phyloP scores from a whole-genome alignment of 2,888 invertebrate species.

The Nomada fucata region DNA sequence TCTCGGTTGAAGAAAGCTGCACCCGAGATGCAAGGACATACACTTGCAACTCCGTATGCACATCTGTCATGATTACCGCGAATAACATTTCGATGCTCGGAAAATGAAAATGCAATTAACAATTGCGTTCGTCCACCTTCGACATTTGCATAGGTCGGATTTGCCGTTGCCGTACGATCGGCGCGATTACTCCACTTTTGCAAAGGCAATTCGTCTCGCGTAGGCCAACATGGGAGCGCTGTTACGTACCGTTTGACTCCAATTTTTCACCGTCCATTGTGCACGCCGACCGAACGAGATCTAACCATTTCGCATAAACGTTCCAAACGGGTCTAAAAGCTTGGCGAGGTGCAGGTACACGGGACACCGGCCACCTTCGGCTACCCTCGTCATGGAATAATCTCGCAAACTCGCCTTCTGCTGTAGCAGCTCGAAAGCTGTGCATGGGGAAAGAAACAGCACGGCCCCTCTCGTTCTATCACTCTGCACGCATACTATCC shows the following conservation, averaged over 20 bases:
- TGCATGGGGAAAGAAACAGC: slow-evolving; percentile 18
- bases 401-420: slow-evolving; percentile 55
- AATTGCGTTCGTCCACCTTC: too few relatives aligned
- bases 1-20: background rate
- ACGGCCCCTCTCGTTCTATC: background rate
- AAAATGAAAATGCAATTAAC: too few relatives aligned
- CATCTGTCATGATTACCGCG: too few relatives aligned
- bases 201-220: too few relatives aligned
- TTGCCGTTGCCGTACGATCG: too few relatives aligned
- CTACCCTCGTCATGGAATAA: slow-evolving; percentile 62
- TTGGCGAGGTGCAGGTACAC: slow-evolving; percentile 55
- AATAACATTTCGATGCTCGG: too few relatives aligned
- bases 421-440: slow-evolving; percentile 10
- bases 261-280: background rate
- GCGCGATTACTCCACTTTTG: too few relatives aligned
- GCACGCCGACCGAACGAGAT: background rate
- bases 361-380: slow-evolving; percentile 38
- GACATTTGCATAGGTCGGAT: too few relatives aligned
- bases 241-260: background rate
- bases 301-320: slow-evolving; percentile 44
- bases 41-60: too few relatives aligned
- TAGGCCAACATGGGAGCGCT: too few relatives aligned
- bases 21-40: too few relatives aligned
- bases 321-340: slow-evolving; percentile 44
- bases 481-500: slow-evolving; percentile 44